phyloP scores from a whole-genome alignment of 2,888 invertebrate genomes.

The Nemurella pictetii region DNA sequence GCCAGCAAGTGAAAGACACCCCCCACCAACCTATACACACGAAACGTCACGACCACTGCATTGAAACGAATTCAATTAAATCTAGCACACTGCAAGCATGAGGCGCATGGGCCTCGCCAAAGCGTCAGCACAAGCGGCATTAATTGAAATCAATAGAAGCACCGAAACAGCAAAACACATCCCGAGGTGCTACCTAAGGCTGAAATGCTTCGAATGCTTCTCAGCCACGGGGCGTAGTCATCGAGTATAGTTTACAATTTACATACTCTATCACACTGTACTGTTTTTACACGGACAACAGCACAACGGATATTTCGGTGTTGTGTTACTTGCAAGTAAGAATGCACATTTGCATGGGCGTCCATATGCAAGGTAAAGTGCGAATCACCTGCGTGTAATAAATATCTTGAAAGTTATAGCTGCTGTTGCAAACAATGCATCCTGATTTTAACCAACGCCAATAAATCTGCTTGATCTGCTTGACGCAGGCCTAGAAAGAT shows the following conservation, averaged over 20 bases:
- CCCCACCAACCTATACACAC: neutral
- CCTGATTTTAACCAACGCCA: no score
- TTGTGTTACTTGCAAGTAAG: neutral
- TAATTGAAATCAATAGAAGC: neutral
- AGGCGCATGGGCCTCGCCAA: neutral
- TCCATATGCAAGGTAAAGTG: neutral
- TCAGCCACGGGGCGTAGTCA: neutral
- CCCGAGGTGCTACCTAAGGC: neutral
- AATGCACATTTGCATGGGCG: neutral
- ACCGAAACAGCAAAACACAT: neutral
- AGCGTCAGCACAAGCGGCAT: neutral
- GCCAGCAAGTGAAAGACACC: neutral
- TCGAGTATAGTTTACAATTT: no score
- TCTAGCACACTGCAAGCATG: neutral
- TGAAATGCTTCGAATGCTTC: neutral
- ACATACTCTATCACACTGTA: neutral
- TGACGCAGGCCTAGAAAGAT: no score
- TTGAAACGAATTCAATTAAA: neutral
- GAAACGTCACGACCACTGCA: neutral
- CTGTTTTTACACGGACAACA: neutral
- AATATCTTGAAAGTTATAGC: neutral
- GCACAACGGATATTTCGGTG: neutral
- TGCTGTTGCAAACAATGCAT: neutral
- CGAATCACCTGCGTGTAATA: neutral
- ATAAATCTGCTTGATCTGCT: no score